Evolutionary conservation across 2,888 invertebrate genomes (phyloP), one percentile per base, ranked within the genome.

Genomic region (Deilephila elpenor): DNA sequence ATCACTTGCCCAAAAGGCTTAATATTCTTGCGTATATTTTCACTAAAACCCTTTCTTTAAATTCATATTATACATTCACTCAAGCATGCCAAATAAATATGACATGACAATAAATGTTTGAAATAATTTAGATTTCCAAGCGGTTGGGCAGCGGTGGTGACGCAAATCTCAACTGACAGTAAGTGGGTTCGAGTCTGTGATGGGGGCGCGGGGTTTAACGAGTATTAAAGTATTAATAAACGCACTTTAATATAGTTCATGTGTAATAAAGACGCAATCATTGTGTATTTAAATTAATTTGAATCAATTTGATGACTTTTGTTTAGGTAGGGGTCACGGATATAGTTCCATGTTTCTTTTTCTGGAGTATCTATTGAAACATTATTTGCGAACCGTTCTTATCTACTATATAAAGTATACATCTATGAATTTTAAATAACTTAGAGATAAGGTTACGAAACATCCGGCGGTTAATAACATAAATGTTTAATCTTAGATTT

Each of bases 111-210:
- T 64, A 44, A 64, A 20, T n/a, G 20, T 56, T 56, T 56, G 56
- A n/a, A 56, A 56, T 44, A 37, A 29, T 29, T 64, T 64, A n/a
- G 19, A 44, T 62, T 62, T 62, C 62, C 62, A 20, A 64, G 44
- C 44, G 64, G 37, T 29, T 29, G 64, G 20, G 14, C 64, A 37
- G 20, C 62, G 62, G 37, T 34, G 44, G 44, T 71, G 71, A 70
- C 67, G 72, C 32, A 67, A 51, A 72, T 51, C 61, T 32, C 20
- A 8, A 56, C 34, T 74, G 74, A 74, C 74, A 60, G 70, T 60
- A 51, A 74, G 74, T 70, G 74, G 74, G 51, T 70, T 70, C 61
- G 34, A 62, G 72, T 72, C 72, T 14, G 37, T 34, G 64, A 64
- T 64, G 32, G 71, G 70, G 71, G 71, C 14, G 34, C 59, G 44